A percentile compares a stretch with the other conserved stretches of the same genome.
Evolutionary conservation across 2,888 invertebrate species (phyloP).

Genomic region (Heliconius cydno): DNA sequence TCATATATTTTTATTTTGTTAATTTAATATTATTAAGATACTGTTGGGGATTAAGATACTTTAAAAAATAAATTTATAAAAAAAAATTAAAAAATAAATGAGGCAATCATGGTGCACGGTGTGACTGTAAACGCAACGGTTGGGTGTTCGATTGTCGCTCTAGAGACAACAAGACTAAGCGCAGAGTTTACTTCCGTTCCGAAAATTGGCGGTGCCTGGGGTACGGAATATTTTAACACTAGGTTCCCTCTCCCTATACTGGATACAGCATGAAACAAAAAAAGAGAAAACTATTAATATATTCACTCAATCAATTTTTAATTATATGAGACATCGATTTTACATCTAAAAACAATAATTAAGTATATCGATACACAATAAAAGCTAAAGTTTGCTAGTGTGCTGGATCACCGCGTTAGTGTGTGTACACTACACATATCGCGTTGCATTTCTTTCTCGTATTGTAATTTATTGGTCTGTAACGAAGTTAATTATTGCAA

Average conservation of each 20-base stretch:
- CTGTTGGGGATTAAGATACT: too few species aligned
- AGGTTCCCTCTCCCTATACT: too few species aligned
- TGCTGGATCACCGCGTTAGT: conserved; percentile 35
- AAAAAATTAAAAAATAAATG: too few species aligned
- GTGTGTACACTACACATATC: conserved; percentile 57
- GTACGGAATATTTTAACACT: background rate
- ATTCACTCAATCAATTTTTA: background rate
- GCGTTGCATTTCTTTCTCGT: conserved; percentile 80
- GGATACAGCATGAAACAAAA: too few species aligned
- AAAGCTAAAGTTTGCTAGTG: conserved; percentile 46
- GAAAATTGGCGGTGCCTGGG: background rate
- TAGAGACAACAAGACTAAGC: too few species aligned
- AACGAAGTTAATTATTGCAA: conserved; percentile 84
- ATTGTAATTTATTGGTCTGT: conserved; percentile 84
- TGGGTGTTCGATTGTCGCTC: too few species aligned
- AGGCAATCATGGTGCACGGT: too few species aligned
- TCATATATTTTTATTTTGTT: too few species aligned
- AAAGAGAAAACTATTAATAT: too few species aligned
- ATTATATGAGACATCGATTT: background rate
- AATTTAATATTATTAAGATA: too few species aligned
- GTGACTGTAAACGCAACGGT: too few species aligned
- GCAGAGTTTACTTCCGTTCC: background rate
- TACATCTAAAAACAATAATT: conserved; percentile 9
- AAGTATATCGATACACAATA: conserved; percentile 30
- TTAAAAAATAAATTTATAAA: too few species aligned